These are phyloP conservation scores for Leuciscus waleckii DNA, from an alignment of 2,797 vertebrate species.

Conservation along the genomic window DNA sequence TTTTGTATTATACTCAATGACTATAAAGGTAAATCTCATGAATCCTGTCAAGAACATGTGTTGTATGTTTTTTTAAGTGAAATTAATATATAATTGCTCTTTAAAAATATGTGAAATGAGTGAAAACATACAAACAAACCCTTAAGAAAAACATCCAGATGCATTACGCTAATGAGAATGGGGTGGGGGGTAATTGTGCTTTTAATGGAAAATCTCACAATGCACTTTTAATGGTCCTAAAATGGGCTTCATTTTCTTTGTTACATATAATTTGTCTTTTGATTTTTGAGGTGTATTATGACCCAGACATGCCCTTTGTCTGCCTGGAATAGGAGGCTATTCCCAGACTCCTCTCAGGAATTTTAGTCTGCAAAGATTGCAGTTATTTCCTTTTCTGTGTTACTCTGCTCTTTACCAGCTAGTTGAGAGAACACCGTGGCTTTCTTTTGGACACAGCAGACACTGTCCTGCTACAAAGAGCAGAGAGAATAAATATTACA, in stretches of 20 bases:
- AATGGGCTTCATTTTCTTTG: background rate
- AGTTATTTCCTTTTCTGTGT: conserved; percentile 11
- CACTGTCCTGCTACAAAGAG: conserved; percentile 16
- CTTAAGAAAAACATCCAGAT: conserved; percentile 38
- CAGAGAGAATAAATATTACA: conserved; percentile 37
- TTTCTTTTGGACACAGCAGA: conserved; percentile 20
- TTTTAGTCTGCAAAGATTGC: conserved; percentile 21
- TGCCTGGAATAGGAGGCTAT: conserved; percentile 16
- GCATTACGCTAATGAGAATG: conserved; percentile 23
- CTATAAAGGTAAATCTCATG: background rate
- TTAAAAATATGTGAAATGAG: background rate
- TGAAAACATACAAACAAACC: conserved; percentile 6
- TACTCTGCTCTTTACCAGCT: conserved; percentile 22
- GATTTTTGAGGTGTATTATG: background rate
- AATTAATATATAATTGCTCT: no score
- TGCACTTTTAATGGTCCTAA: background rate
- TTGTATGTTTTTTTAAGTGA: no score
- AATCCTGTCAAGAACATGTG: background rate
- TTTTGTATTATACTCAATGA: background rate
- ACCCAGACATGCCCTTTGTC: conserved; percentile 9
- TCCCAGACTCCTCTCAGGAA: conserved; percentile 19
- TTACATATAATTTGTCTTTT: background rate
- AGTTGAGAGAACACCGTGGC: background rate
- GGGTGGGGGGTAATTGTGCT: background rate
- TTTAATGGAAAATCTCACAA: background rate